These are phyloP conservation scores for Theropithecus gelada DNA, from an alignment of 2,113 vertebrate species.

Conservation along the genomic window DNA sequence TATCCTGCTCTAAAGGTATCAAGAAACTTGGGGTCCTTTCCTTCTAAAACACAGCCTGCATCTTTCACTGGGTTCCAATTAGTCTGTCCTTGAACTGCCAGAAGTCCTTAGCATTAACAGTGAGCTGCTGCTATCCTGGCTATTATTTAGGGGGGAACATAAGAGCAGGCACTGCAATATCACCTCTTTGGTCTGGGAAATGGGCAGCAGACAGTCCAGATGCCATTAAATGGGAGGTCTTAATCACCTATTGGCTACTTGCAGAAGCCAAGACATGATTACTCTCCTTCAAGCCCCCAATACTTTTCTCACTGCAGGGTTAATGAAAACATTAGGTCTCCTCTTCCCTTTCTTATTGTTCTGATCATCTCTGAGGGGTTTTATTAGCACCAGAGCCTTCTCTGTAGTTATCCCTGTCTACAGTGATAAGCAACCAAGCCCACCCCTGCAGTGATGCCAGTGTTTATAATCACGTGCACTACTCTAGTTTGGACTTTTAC, in stretches of 20 bases:
- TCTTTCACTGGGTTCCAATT: neutral
- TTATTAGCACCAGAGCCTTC: neutral
- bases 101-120: neutral
- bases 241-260: neutral
- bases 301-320: neutral
- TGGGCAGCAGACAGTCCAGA: neutral
- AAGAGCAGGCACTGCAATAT: neutral
- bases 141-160: neutral
- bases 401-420: neutral
- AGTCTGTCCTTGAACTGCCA: neutral
- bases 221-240: neutral
- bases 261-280: neutral
- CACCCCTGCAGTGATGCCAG: rapidly evolving
- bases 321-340: neutral
- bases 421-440: neutral
- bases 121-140: neutral
- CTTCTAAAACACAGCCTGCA: neutral
- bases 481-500: neutral
- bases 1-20: neutral
- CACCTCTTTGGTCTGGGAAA: neutral
- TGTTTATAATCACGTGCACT: neutral
- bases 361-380: neutral
- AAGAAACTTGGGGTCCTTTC: neutral
- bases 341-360: neutral
- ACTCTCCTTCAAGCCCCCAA: neutral